Conservation (phyloP, 1,140 invertebrate species). For the Procambarus clarkii region DNA sequence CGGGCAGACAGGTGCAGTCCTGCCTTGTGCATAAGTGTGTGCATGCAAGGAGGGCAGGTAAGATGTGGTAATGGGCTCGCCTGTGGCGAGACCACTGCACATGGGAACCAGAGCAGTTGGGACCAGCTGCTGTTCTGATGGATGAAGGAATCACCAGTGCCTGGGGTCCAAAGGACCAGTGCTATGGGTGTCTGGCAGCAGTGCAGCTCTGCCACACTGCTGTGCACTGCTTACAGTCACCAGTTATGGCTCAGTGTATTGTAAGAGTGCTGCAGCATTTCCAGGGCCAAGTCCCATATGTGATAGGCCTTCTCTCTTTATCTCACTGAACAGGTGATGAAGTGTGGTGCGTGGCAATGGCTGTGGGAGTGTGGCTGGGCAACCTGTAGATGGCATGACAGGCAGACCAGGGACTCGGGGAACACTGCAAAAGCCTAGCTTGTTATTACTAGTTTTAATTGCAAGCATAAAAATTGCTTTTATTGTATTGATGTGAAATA, state of each 20-base stretch:
- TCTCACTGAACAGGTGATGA: slow-evolving; percentile 64
- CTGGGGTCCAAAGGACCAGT: slow-evolving; percentile 70
- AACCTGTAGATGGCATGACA: slow-evolving; percentile 57
- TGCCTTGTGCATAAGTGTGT: slow-evolving; percentile 37
- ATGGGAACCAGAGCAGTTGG: slow-evolving; percentile 64
- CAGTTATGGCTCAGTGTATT: slow-evolving; percentile 67
- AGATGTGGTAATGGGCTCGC: slow-evolving; percentile 36
- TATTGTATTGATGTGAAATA: slow-evolving; percentile 24
- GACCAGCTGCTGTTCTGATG: slow-evolving; percentile 65
- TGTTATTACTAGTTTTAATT: slow-evolving; percentile 45
- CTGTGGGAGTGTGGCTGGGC: slow-evolving; percentile 67
- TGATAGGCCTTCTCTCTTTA: slow-evolving; percentile 69
- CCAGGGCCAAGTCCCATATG: slow-evolving; percentile 71
- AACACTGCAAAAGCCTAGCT: slow-evolving; percentile 43
- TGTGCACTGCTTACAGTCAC: slow-evolving; percentile 66
- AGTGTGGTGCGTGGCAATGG: slow-evolving; percentile 63
- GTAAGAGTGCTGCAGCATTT: slow-evolving; percentile 70
- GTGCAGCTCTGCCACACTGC: slow-evolving; percentile 62
- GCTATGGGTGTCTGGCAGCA: slow-evolving; percentile 35
- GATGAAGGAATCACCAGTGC: slow-evolving; percentile 69
- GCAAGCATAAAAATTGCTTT: slow-evolving; percentile 33
- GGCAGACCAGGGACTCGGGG: slow-evolving; percentile 50
- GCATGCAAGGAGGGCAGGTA: slow-evolving; percentile 49
- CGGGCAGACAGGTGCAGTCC: slow-evolving; percentile 31
- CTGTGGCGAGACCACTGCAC: slow-evolving; percentile 45